Conservation (phyloP, 2,797 vertebrate species). For the Acanthornis magna region DNA sequence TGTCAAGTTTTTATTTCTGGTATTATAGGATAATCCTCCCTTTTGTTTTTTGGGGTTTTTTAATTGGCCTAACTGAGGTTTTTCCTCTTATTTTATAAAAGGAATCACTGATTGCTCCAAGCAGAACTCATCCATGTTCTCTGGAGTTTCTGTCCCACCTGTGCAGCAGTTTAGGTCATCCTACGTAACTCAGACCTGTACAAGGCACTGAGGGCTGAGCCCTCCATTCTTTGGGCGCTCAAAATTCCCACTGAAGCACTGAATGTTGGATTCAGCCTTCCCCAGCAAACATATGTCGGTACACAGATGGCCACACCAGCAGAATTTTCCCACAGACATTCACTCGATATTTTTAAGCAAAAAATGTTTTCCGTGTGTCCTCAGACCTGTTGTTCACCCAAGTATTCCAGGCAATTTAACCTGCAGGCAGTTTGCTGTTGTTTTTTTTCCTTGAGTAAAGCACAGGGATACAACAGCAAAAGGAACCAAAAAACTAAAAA, state of each 20-base stretch:
- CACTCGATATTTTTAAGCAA: not conserved
- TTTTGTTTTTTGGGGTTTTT: not conserved
- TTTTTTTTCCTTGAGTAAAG: not conserved
- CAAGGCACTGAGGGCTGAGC: not conserved
- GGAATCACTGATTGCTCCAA: not conserved
- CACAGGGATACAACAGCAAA: not conserved
- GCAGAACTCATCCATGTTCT: not conserved
- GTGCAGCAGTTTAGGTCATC: not conserved
- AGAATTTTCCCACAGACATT: conserved; percentile 35
- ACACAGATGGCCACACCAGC: conserved; percentile 43
- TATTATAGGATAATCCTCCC: not conserved
- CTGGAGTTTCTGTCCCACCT: not conserved
- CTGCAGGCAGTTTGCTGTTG: not conserved
- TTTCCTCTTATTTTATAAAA: not conserved
- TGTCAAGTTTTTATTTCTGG: not conserved
- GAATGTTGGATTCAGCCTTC: not conserved
- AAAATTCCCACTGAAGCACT: not conserved
- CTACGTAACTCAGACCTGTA: not conserved
- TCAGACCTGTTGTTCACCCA: conserved; percentile 15
- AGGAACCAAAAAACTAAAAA: not conserved
- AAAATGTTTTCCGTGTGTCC: conserved; percentile 6
- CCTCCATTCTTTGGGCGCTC: not conserved
- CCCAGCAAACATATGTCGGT: conserved; percentile 37
- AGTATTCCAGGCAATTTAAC: conserved; percentile 54
- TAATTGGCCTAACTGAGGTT: not conserved